These are phyloP conservation scores for Ostrea edulis DNA, from an alignment of 1,140 invertebrate species.

Conservation along the genomic window DNA sequence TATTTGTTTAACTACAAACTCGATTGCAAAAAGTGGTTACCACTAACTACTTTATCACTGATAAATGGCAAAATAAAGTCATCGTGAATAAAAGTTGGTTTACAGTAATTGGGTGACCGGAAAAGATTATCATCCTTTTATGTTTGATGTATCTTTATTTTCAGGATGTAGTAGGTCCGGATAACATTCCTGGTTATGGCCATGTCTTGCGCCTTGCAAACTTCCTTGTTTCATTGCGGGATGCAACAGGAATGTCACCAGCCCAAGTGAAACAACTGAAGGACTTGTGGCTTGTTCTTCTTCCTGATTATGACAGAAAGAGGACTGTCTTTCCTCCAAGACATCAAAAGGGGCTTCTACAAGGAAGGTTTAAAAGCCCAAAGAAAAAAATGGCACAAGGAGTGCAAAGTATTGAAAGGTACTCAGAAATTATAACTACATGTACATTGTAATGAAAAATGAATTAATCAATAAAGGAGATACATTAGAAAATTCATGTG, in stretches of 20 bases:
- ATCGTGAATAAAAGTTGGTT: neutral
- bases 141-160: constrained; percentile 26
- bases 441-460: constrained; percentile 17
- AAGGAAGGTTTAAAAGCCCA: constrained; percentile 42
- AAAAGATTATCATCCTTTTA: neutral
- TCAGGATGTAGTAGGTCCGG: constrained; percentile 37
- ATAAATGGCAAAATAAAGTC: neutral
- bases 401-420: constrained; percentile 43
- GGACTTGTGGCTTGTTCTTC: neutral
- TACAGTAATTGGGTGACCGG: neutral
- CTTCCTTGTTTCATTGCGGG: constrained; percentile 28
- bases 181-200: constrained; percentile 46
- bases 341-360: neutral
- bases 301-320: constrained; percentile 40
- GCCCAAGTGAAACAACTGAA: constrained; percentile 1
- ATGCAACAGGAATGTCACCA: neutral
- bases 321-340: constrained; percentile 37
- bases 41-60: neutral
- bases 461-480: too few species aligned
- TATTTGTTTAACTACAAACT: neutral
- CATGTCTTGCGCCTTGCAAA: constrained; percentile 2
- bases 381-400: constrained; percentile 46
- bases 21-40: neutral
- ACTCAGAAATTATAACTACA: too few species aligned
- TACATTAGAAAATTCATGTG: too few species aligned